phyloP scores from a whole-genome alignment of 1,140 invertebrate genomes.

The Trichonephila inaurata region DNA sequence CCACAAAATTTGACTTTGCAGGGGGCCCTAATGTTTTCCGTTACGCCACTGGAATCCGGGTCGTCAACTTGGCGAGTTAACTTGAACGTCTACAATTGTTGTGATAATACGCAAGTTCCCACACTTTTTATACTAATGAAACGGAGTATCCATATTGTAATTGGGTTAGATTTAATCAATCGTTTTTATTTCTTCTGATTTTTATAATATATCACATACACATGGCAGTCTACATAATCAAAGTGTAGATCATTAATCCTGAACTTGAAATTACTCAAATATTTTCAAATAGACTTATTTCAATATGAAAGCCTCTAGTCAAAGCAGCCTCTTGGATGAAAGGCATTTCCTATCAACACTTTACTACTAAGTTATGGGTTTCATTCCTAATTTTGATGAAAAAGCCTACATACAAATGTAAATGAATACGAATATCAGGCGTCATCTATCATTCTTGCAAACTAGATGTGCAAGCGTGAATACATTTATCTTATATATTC shows the following conservation, averaged over 20 bases:
- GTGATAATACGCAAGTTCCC: too few relatives aligned
- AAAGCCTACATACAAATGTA: background rate
- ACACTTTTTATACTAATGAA: too few relatives aligned
- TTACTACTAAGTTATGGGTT: background rate
- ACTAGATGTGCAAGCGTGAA: background rate
- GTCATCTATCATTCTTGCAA: constrained; percentile 1
- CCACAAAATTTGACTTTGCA: too few relatives aligned
- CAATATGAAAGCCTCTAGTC: background rate
- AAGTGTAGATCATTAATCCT: background rate
- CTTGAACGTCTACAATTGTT: too few relatives aligned
- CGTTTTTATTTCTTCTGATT: background rate
- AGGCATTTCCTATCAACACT: background rate
- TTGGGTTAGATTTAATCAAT: too few relatives aligned
- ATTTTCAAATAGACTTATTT: background rate
- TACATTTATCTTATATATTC: background rate
- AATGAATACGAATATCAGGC: background rate
- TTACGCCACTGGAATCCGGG: too few relatives aligned
- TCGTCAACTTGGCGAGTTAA: too few relatives aligned
- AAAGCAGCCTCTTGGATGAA: background rate
- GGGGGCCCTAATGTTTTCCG: too few relatives aligned
- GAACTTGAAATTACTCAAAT: background rate
- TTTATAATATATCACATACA: background rate
- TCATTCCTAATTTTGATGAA: background rate
- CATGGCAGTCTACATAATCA: background rate
- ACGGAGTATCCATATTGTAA: too few relatives aligned